Evolutionary conservation across 1,140 invertebrate species (phyloP).

Genomic region (Cyclargus thomasi): DNA sequence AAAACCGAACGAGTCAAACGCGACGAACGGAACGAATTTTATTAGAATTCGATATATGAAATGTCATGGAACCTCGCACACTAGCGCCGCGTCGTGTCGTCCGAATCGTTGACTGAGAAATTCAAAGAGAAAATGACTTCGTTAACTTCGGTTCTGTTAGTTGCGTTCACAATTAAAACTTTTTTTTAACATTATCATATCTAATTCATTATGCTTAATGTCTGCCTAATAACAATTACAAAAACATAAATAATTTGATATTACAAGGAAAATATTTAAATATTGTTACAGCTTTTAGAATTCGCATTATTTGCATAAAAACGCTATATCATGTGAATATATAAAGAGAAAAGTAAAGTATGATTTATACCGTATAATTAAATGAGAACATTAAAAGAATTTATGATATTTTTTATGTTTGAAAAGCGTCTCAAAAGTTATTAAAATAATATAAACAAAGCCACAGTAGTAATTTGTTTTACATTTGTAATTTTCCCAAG

Average conservation of each 20-base stretch:
- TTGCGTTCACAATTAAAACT: too few species aligned
- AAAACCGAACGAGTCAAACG: too few species aligned
- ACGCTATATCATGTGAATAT: not conserved
- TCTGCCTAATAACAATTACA: not conserved
- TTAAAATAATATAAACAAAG: not conserved
- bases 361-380: not conserved
- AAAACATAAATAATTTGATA: not conserved
- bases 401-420: not conserved
- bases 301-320: not conserved
- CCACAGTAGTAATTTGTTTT: not conserved
- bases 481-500: not conserved
- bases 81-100: too few species aligned
- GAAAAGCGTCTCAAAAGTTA: not conserved
- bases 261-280: constrained; percentile 1
- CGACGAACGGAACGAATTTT: too few species aligned
- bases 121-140: too few species aligned
- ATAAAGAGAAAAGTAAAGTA: not conserved
- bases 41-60: too few species aligned
- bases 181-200: not conserved
- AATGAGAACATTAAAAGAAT: not conserved
- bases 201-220: not conserved
- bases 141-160: too few species aligned
- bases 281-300: not conserved
- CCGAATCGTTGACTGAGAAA: too few species aligned
- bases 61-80: too few species aligned